Evolutionary conservation across 2,113 vertebrate species (phyloP), one percentile per base, ranked within the genome.

Genomic region (Ophiodon elongatus): DNA sequence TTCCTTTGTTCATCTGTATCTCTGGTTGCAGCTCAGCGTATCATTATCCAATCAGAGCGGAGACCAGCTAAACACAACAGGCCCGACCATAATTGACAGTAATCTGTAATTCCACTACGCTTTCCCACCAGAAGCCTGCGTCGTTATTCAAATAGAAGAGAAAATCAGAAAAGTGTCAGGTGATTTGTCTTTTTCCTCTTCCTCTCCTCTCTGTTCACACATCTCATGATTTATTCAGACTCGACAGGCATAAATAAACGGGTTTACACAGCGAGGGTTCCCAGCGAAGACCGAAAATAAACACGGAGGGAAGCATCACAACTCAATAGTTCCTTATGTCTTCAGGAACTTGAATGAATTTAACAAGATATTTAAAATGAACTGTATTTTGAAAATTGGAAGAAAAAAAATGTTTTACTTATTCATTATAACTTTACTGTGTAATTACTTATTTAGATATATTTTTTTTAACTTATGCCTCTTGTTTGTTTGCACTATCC

Each of bases 31-130:
- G 85, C 79, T 71, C 72, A 73, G 64, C 6, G 70, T 91, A 47
- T 93, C 73, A 93, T 93, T 93, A 92, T 88, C 89, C 90, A 87
- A 84, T 90, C 83, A 74, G 56, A 84, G 60, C 64, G 60, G 66
- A 76, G 71, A 80, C 64, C 81, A 79, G 72, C 83, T 77, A 76
- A 75, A 85, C 88, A 92, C 82, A 91, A 21, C 78, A 76, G 43
- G 45, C 47, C 64, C 4, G 82, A 80, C 86, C 90, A 88, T 81
- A 92, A 94, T 91, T 89, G 87, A 45, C 15, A 74, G 68, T 60
- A 50, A 84, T 77, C 78, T 86, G 67, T 84, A 79, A 88, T 90
- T 83, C 57, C 54, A 62, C 21, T 79, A 47, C 69, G 39, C 43
- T 71, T 45, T 76, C 73, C 37, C 60, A 83, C 76, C 76, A 66